These are phyloP conservation scores for Euspilapteryx auroguttella DNA, from an alignment of 2,888 invertebrate genomes.

Conservation along the genomic window DNA sequence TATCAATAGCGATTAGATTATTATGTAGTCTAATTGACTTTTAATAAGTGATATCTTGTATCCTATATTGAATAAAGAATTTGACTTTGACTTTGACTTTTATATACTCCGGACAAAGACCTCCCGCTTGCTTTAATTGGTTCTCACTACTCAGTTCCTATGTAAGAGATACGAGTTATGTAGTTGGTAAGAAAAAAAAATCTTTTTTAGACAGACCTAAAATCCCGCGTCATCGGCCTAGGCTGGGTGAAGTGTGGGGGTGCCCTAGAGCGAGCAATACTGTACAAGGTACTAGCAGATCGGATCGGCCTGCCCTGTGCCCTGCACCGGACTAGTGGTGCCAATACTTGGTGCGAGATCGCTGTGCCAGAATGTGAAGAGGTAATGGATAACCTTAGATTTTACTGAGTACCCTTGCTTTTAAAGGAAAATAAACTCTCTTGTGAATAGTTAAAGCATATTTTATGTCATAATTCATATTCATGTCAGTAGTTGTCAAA, in stretches of 20 bases:
- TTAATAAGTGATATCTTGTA: no score
- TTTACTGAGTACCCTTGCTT: neutral
- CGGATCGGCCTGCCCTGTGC: slow-evolving; percentile 63
- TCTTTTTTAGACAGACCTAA: slow-evolving; percentile 18
- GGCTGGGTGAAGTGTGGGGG: slow-evolving; percentile 63
- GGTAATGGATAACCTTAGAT: slow-evolving; percentile 12
- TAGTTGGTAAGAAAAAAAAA: neutral
- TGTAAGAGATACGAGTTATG: neutral
- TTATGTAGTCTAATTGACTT: no score
- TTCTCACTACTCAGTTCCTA: neutral
- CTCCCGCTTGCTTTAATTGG: neutral
- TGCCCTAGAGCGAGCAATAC: slow-evolving; percentile 62
- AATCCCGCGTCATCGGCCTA: slow-evolving; percentile 56
- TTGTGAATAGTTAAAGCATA: neutral
- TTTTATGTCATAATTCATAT: no score
- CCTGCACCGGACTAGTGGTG: slow-evolving; percentile 55
- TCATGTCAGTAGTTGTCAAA: no score
- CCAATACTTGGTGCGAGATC: slow-evolving; percentile 66
- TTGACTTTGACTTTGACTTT: no score
- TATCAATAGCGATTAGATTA: no score
- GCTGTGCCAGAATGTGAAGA: slow-evolving; percentile 48
- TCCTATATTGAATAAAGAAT: no score
- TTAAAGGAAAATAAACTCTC: neutral
- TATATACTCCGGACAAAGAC: no score
- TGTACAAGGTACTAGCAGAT: slow-evolving; percentile 68